Evolutionary conservation across 2,113 vertebrate genomes (phyloP).

Genomic region (Porphyrio hochstetteri): DNA sequence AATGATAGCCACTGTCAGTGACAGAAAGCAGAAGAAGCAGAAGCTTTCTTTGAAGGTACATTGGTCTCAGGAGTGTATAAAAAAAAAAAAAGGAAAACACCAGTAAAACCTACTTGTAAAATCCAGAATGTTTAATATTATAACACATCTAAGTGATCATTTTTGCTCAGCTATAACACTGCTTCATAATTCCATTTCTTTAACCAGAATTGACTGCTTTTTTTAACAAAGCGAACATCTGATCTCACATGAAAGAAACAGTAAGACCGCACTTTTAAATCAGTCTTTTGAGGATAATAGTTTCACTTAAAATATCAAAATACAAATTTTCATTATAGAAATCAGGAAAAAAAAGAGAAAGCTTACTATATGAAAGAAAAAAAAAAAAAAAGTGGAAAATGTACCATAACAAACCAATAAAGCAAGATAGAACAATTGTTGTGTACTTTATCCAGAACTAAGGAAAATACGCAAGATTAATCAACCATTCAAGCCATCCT

Average conservation of each 20-base stretch:
- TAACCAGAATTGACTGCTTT: not conserved
- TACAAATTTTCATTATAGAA: not conserved
- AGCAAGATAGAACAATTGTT: not conserved
- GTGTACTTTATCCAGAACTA: not conserved
- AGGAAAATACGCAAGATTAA: not conserved
- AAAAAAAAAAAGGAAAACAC: accelerated
- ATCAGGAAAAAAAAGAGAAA: not conserved
- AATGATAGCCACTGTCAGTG: too few species aligned
- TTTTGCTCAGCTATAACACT: not conserved
- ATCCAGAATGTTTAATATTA: not conserved
- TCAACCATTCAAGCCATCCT: not conserved
- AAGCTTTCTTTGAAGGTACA: not conserved
- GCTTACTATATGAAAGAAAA: not conserved
- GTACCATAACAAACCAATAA: not conserved
- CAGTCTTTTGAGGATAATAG: not conserved
- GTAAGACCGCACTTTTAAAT: not conserved
- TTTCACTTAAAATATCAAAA: not conserved
- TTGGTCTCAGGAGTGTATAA: not conserved
- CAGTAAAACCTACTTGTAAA: not conserved
- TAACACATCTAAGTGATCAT: not conserved
- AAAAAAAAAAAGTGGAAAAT: not conserved
- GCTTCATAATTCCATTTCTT: not conserved
- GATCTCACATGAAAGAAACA: not conserved
- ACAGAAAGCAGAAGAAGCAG: accelerated
- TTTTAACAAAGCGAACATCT: not conserved